These are phyloP conservation scores for Numenius arquata DNA, from an alignment of 2,113 vertebrate species.

Conservation along the genomic window DNA sequence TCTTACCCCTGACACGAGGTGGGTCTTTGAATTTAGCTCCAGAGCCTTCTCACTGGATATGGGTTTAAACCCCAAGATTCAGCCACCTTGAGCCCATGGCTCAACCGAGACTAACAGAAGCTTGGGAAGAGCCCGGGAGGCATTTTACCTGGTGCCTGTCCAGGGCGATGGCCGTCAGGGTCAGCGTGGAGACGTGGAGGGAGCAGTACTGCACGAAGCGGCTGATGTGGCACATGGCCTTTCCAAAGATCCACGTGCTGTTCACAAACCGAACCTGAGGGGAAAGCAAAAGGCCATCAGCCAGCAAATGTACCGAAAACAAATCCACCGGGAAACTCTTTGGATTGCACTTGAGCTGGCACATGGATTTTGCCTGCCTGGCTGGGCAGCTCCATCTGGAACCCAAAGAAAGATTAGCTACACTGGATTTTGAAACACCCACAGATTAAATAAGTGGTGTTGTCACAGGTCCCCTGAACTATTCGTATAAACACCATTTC, in stretches of 20 bases:
- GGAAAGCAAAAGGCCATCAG: background rate
- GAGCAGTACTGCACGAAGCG: conserved; percentile 71
- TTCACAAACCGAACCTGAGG: conserved; percentile 65
- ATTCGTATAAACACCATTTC: background rate
- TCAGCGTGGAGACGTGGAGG: conserved; percentile 67
- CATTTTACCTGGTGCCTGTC: conserved; percentile 56
- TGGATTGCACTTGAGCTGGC: background rate
- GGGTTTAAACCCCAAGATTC: background rate
- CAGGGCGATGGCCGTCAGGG: conserved; percentile 61
- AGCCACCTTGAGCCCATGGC: background rate
- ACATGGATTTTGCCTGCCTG: background rate
- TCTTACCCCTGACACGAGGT: background rate
- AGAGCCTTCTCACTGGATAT: background rate
- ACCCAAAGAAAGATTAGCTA: background rate
- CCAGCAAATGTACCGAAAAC: background rate
- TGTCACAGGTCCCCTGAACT: background rate
- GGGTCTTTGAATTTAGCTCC: background rate
- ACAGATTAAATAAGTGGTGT: too few species aligned
- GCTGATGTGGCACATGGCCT: conserved; percentile 70
- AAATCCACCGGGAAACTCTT: background rate
- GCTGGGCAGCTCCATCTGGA: background rate
- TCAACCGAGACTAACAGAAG: accelerated
- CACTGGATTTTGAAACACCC: background rate
- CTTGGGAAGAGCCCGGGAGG: background rate
- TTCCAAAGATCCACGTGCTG: conserved; percentile 68